Conservation (phyloP, 2,113 vertebrate genomes). For the Numenius arquata region DNA sequence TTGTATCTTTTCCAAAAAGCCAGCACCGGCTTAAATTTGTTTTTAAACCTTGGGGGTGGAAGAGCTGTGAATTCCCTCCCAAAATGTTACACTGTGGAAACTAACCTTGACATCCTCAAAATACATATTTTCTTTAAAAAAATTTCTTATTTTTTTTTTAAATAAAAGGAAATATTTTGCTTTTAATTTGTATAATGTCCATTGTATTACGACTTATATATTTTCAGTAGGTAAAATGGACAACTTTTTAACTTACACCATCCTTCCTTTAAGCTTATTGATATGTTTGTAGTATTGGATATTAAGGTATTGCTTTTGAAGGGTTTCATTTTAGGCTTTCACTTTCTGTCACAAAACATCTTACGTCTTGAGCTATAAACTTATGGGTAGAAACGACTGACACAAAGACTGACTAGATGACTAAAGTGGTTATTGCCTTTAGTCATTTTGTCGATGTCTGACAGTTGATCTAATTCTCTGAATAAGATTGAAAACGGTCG, state of each 20-base stretch:
- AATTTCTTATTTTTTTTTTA: not conserved
- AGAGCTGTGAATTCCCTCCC: not conserved
- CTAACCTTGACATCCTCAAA: not conserved
- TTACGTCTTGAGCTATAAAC: not conserved
- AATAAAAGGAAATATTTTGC: not conserved
- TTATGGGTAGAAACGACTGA: not conserved
- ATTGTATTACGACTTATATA: not conserved
- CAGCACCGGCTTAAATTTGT: not conserved
- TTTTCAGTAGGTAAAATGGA: not conserved
- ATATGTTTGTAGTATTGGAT: not conserved
- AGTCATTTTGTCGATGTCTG: not conserved
- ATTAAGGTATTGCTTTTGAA: not conserved
- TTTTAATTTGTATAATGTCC: not conserved
- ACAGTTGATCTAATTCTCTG: not conserved
- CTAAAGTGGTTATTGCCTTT: not conserved
- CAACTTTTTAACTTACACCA: not conserved
- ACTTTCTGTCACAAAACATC: not conserved
- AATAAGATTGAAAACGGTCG: not conserved
- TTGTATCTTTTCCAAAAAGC: not conserved
- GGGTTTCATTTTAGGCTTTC: not conserved
- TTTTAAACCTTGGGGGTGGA: not conserved
- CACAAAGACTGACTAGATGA: not conserved
- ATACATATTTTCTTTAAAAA: not conserved
- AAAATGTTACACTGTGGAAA: not conserved
- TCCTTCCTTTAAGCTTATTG: not conserved